Percentiles rank a stretch among this genome's conserved stretches.
Evolutionary conservation across 2,797 vertebrate genomes (phyloP).

Genomic region (Dendrocincla tyrannina): DNA sequence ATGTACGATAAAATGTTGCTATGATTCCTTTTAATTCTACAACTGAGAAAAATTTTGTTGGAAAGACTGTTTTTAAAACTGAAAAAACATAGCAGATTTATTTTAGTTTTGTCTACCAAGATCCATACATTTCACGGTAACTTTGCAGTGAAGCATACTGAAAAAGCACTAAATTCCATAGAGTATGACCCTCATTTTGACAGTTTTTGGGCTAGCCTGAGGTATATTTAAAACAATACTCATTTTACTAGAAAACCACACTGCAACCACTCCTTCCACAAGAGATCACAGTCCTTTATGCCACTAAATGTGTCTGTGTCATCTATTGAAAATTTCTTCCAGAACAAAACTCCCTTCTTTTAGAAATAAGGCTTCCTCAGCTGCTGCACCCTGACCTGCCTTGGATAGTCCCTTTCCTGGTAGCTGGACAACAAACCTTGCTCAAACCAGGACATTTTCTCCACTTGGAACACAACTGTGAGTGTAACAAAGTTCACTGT

Average conservation of each 20-base stretch:
- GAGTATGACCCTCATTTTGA: not conserved
- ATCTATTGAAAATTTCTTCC: not conserved
- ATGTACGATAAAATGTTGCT: not conserved
- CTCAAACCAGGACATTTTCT: not conserved
- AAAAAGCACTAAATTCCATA: not conserved
- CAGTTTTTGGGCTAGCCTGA: not conserved
- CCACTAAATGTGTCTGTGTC: not conserved
- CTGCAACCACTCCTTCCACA: rapidly evolving
- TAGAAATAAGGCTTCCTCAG: not conserved
- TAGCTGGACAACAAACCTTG: not conserved
- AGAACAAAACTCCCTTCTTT: not conserved
- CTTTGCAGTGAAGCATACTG: not conserved
- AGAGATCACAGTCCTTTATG: not conserved
- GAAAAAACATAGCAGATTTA: not conserved
- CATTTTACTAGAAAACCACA: not conserved
- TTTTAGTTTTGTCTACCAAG: slow-evolving; percentile 27
- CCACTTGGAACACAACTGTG: not conserved
- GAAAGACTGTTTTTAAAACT: not conserved
- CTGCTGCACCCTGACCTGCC: not conserved
- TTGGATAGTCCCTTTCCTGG: not conserved
- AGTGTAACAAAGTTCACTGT: not conserved
- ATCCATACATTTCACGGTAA: not conserved
- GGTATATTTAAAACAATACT: not conserved
- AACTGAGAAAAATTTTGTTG: not conserved
- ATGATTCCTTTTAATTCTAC: not conserved